phyloP scores from a whole-genome alignment of 1,140 invertebrate species.

The Cotesia glomerata region DNA sequence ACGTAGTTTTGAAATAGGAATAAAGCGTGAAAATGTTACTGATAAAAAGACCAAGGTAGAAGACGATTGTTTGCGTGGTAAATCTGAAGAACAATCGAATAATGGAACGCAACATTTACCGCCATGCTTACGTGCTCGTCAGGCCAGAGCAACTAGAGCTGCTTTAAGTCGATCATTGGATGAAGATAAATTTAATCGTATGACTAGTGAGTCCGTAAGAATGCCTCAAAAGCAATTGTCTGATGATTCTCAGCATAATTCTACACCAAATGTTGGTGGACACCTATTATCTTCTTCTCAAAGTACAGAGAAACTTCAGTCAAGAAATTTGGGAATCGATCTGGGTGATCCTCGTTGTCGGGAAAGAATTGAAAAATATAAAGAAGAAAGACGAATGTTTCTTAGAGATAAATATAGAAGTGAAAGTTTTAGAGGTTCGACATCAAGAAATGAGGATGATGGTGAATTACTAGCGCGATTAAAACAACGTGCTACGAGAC shows the following conservation, averaged over 20 bases:
- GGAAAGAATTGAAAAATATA: conserved; percentile 87
- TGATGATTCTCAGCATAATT: conserved; percentile 54
- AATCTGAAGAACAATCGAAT: conserved; percentile 50
- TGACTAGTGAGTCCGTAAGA: conserved; percentile 54
- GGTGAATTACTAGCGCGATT: conserved; percentile 57
- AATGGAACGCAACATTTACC: conserved; percentile 55
- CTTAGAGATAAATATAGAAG: conserved; percentile 85
- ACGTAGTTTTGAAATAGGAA: conserved; percentile 65
- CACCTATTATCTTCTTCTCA: conserved; percentile 31
- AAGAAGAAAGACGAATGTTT: conserved; percentile 86
- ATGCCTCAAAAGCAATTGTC: conserved; percentile 44
- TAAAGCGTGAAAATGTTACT: conserved; percentile 63
- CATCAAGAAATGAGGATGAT: conserved; percentile 54
- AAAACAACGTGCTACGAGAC: conserved; percentile 60
- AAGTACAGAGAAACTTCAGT: conserved; percentile 41
- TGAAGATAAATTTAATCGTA: conserved; percentile 62
- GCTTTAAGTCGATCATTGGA: conserved; percentile 76
- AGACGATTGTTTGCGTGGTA: conserved; percentile 54
- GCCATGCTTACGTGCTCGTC: conserved; percentile 63
- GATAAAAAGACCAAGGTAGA: conserved; percentile 64
- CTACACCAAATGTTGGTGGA: conserved; percentile 54
- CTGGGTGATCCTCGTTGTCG: conserved; percentile 67
- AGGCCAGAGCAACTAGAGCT: conserved; percentile 66
- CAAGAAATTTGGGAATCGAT: conserved; percentile 56
- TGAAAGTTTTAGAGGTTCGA: conserved; percentile 74